Evolutionary conservation across 2,113 vertebrate genomes (phyloP).

Genomic region (Chaetorhynchus papuensis): DNA sequence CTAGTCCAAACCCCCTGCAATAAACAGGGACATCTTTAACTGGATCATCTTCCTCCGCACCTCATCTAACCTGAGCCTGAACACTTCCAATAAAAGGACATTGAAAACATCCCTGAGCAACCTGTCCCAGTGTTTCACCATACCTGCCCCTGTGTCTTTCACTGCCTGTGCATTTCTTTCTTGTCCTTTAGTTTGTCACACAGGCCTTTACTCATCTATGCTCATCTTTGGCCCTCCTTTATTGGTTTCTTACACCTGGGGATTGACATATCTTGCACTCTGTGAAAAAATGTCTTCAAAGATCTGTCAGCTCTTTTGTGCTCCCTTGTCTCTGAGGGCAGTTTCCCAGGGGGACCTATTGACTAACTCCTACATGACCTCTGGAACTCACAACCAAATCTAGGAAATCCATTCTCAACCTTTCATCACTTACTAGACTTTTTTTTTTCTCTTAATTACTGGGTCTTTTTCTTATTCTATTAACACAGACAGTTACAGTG

Average conservation of each 20-base stretch:
- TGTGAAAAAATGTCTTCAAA: not conserved
- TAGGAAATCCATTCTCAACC: not conserved
- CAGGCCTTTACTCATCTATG: not conserved
- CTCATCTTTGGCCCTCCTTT: not conserved
- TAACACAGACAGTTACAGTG: not conserved
- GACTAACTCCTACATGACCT: not conserved
- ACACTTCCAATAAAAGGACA: fast-evolving
- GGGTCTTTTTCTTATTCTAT: not conserved
- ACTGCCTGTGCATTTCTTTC: not conserved
- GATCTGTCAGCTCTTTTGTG: not conserved
- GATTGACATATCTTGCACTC: not conserved
- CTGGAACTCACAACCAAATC: not conserved
- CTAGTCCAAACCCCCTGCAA: not conserved
- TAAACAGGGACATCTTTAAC: not conserved
- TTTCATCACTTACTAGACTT: not conserved
- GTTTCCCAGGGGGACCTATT: not conserved
- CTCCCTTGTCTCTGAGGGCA: not conserved
- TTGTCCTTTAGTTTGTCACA: not conserved
- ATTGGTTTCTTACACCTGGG: not conserved
- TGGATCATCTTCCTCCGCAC: not conserved
- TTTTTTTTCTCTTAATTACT: not conserved
- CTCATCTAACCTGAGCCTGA: not conserved
- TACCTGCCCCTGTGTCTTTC: not conserved
- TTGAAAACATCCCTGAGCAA: not conserved
- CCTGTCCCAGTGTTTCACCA: not conserved